Evolutionary conservation across 2,888 invertebrate species (phyloP).

Genomic region (Metellina segmentata): DNA sequence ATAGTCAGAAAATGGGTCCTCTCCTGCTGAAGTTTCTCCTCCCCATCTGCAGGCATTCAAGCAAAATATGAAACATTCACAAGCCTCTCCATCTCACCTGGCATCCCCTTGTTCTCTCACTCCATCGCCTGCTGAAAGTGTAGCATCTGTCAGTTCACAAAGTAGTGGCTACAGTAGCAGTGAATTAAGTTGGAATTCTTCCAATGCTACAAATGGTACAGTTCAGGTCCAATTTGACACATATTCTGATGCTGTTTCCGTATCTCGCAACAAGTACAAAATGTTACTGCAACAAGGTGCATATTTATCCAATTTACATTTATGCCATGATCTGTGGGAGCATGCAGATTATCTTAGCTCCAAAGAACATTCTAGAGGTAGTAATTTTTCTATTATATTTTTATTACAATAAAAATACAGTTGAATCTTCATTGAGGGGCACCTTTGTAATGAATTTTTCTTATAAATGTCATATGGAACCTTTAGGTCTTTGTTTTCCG

Average conservation of each 20-base stretch:
- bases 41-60: conserved; percentile 34
- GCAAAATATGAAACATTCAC: conserved; percentile 49
- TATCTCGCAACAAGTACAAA: conserved; percentile 89
- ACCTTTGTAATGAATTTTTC: too few relatives aligned
- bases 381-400: too few relatives aligned
- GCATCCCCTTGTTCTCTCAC: conserved; percentile 92
- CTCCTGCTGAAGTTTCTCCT: conserved; percentile 52
- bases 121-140: conserved; percentile 92
- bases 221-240: conserved; percentile 36
- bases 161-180: conserved; percentile 86
- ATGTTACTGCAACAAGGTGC: conserved; percentile 91
- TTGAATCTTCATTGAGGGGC: too few relatives aligned
- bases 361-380: conserved; percentile 90
- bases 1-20: conserved; percentile 59
- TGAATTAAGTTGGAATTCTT: conserved; percentile 81
- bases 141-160: conserved; percentile 89
- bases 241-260: conserved; percentile 81
- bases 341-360: conserved; percentile 90
- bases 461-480: background rate
- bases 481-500: too few relatives aligned
- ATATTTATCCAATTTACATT: conserved; percentile 89
- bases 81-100: conserved; percentile 58
- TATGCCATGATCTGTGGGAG: conserved; percentile 95
- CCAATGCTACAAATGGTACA: conserved; percentile 18
- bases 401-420: too few relatives aligned